phyloP scores from a whole-genome alignment of 2,888 invertebrate genomes.

The Oligia strigilis region DNA sequence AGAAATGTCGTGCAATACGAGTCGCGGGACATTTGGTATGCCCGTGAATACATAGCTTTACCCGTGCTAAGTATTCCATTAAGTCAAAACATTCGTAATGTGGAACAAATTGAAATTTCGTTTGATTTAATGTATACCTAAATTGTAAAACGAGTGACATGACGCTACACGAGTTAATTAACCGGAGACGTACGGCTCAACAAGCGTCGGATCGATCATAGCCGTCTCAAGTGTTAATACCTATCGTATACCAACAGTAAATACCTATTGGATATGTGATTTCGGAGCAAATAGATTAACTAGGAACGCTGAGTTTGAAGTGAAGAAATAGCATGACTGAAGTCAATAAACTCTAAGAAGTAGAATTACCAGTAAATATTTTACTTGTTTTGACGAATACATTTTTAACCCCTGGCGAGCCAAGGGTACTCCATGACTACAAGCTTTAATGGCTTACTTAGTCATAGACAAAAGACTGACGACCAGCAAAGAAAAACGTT shows the following conservation, averaged over 20 bases:
- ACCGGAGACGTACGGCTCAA: conserved; percentile 39
- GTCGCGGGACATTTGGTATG: not conserved
- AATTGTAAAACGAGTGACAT: conserved; percentile 29
- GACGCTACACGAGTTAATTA: conserved; percentile 53
- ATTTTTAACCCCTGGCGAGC: not conserved
- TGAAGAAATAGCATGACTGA: not conserved
- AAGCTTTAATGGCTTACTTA: not conserved
- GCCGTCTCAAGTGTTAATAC: conserved; percentile 46
- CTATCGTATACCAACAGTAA: conserved; percentile 2
- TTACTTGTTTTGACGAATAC: not conserved
- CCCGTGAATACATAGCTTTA: conserved; percentile 10
- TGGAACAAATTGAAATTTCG: conserved; percentile 31
- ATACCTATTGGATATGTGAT: conserved; percentile 23
- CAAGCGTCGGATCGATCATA: conserved; percentile 45
- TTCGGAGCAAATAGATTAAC: conserved; percentile 21
- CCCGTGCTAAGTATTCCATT: conserved; percentile 8
- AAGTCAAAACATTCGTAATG: conserved; percentile 37
- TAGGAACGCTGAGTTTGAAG: conserved; percentile 2
- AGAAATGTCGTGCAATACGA: not conserved
- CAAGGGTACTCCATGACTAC: no score
- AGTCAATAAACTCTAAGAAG: not conserved
- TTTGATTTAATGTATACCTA: conserved; percentile 3
- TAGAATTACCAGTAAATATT: not conserved
- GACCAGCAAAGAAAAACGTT: not conserved
- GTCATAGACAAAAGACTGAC: not conserved